Conservation (phyloP, 2,888 invertebrate species). For the Stictocephala bisonia region DNA sequence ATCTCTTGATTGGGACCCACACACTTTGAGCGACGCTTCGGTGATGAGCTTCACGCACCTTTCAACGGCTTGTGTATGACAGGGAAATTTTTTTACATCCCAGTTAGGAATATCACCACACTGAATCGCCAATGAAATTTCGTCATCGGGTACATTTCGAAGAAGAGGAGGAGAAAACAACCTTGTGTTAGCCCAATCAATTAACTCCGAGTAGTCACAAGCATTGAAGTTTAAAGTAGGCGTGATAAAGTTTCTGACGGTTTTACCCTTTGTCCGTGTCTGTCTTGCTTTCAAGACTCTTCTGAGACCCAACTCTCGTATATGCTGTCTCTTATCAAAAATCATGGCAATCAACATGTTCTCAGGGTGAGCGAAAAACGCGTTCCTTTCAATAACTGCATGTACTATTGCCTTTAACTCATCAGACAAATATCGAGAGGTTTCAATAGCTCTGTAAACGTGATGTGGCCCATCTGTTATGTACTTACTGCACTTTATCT, state of each 20-base stretch:
- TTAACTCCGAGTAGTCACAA: not conserved
- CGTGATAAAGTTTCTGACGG: not conserved
- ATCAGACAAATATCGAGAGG: too few relatives aligned
- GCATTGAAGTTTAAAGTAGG: not conserved
- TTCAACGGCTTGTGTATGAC: slow-evolving; percentile 51
- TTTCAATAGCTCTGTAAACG: slow-evolving; percentile 21
- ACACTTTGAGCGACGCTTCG: too few relatives aligned
- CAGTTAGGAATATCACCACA: not conserved
- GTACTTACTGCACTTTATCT: slow-evolving; percentile 31
- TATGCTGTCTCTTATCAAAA: not conserved
- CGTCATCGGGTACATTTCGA: not conserved
- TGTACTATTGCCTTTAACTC: not conserved
- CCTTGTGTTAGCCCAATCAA: slow-evolving; percentile 9
- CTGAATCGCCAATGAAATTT: not conserved
- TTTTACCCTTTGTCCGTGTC: slow-evolving; percentile 9
- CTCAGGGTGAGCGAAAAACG: slow-evolving; percentile 28
- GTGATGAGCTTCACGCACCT: slow-evolving; percentile 36
- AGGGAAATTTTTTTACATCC: slow-evolving; percentile 30
- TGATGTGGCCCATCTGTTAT: slow-evolving; percentile 30
- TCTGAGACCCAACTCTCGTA: not conserved
- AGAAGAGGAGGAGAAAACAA: slow-evolving; percentile 23
- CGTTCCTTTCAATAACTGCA: slow-evolving; percentile 31
- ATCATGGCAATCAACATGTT: slow-evolving; percentile 14
- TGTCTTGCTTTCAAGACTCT: slow-evolving; percentile 8
- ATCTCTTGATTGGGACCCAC: too few relatives aligned